Evolutionary conservation across 2,888 invertebrate species (phyloP).

Genomic region (Philhelius pedissequus): DNA sequence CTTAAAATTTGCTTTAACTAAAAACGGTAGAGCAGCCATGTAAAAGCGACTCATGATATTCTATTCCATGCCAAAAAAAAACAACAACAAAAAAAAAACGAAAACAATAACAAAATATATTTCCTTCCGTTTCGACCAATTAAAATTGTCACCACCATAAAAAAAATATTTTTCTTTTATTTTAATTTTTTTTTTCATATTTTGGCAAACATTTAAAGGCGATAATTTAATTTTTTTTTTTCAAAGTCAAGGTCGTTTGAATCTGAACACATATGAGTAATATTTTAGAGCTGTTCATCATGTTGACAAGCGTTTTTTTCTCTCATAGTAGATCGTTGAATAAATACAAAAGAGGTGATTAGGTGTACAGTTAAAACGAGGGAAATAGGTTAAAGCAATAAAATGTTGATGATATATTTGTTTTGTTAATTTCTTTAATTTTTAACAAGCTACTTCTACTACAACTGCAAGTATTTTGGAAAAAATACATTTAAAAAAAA

Average conservation of each 20-base stretch:
- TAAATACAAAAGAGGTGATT: background rate
- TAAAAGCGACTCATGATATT: too few relatives aligned
- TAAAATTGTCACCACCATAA: background rate
- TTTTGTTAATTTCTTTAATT: background rate
- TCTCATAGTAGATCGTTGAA: background rate
- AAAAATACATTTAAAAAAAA: background rate
- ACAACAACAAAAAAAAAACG: background rate
- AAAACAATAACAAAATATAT: background rate
- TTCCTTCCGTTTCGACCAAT: constrained; percentile 1
- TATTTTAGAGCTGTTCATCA: background rate
- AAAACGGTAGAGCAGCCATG: too few relatives aligned
- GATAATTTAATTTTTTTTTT: background rate
- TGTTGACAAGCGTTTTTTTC: background rate
- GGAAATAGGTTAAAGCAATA: background rate
- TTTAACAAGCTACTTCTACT: background rate
- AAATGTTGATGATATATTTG: background rate
- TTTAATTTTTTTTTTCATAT: background rate
- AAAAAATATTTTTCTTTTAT: background rate
- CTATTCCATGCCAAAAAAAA: background rate
- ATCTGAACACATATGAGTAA: background rate
- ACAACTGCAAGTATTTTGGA: background rate
- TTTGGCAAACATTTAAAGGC: constrained; percentile 4
- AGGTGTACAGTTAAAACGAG: background rate
- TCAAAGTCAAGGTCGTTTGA: constrained; percentile 14
- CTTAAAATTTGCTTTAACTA: too few relatives aligned